Conservation (phyloP, 1,140 invertebrate species). For the Riptortus pedestris region DNA sequence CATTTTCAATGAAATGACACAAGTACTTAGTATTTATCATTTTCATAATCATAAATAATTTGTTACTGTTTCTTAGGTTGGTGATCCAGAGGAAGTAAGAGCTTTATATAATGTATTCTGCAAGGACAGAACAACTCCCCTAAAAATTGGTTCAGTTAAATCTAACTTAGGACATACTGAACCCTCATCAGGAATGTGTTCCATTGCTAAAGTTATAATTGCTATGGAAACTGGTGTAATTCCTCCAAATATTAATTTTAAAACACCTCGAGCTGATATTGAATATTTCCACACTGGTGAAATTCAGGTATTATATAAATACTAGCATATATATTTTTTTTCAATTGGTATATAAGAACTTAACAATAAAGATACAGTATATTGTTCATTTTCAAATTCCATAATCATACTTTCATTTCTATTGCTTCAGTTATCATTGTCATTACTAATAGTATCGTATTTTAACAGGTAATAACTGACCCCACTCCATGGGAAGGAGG, state of each 20-base stretch:
- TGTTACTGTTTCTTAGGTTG: conserved; percentile 44
- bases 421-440: too few relatives aligned
- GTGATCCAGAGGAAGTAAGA: conserved; percentile 79
- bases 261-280: conserved; percentile 54
- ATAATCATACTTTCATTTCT: too few relatives aligned
- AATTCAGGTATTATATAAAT: conserved; percentile 35
- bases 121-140: conserved; percentile 49
- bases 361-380: too few relatives aligned
- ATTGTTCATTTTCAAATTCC: too few relatives aligned
- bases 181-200: conserved; percentile 75
- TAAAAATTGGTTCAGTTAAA: conserved; percentile 82
- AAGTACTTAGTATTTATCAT: conserved; percentile 40
- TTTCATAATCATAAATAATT: too few relatives aligned
- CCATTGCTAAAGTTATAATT: conserved; percentile 64
- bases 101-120: conserved; percentile 77
- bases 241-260: conserved; percentile 62
- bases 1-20: too few relatives aligned
- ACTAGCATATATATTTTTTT: too few relatives aligned
- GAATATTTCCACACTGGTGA: conserved; percentile 52
- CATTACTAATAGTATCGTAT: too few relatives aligned
- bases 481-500: conserved; percentile 51
- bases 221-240: conserved; percentile 57
- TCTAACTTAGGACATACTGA: conserved; percentile 91
- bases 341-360: too few relatives aligned
- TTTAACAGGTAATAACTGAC: conserved; percentile 49